Conservation (phyloP, 2,888 invertebrate species). For the Crematogaster levior region DNA sequence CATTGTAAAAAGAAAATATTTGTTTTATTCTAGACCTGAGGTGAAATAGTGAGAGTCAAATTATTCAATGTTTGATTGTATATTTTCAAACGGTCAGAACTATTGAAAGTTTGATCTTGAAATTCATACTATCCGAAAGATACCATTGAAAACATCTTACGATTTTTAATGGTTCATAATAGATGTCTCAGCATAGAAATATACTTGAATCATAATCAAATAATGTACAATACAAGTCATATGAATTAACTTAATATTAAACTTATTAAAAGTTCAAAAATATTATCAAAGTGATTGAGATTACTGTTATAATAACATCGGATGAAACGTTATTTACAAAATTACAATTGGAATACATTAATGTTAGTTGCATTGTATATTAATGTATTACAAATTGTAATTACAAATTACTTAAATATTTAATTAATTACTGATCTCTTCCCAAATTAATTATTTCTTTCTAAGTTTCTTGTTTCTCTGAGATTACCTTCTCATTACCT, state of each 20-base stretch:
- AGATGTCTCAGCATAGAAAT: background rate
- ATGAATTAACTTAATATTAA: conserved; percentile 9
- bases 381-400: no score
- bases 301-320: background rate
- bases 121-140: background rate
- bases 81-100: background rate
- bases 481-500: background rate
- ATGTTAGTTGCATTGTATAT: no score
- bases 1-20: background rate
- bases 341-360: no score
- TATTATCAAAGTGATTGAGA: background rate
- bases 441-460: background rate
- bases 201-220: conserved; percentile 6
- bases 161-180: background rate
- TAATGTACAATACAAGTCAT: conserved; percentile 35
- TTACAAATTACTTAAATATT: background rate
- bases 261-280: background rate
- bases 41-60: no score
- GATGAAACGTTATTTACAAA: conserved; percentile 8
- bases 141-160: background rate
- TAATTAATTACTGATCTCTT: background rate
- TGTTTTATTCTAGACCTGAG: background rate
- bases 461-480: background rate
- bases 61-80: background rate
- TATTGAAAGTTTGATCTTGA: background rate